phyloP scores from a whole-genome alignment of 2,888 invertebrate genomes.

The Eupithecia subumbrata region DNA sequence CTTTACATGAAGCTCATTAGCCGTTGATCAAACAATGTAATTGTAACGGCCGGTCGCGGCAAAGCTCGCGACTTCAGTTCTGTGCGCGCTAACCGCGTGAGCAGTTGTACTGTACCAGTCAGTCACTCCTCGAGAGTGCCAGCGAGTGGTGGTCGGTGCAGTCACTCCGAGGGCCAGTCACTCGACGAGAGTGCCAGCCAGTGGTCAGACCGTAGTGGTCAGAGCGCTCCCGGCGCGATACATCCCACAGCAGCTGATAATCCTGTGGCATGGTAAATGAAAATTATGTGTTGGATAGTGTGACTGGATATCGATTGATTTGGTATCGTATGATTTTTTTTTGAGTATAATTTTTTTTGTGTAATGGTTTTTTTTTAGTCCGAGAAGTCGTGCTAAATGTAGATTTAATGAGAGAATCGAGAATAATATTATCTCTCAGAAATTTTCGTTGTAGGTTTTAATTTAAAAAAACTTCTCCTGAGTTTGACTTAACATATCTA shows the following conservation, averaged over 20 bases:
- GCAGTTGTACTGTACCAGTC: slow-evolving; percentile 34
- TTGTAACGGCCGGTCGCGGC: slow-evolving; percentile 15
- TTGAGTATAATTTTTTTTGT: slow-evolving; percentile 18
- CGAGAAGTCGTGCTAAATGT: no score
- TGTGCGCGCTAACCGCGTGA: slow-evolving; percentile 24
- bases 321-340: slow-evolving; percentile 71
- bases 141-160: slow-evolving; percentile 47
- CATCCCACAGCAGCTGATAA: slow-evolving; percentile 59
- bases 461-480: neutral
- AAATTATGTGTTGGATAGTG: slow-evolving; percentile 52
- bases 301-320: slow-evolving; percentile 49
- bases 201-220: neutral
- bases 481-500: neutral
- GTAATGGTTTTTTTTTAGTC: slow-evolving; percentile 11
- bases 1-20: slow-evolving; percentile 15
- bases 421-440: neutral
- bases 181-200: neutral
- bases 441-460: neutral
- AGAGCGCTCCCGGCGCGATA: neutral
- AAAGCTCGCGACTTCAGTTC: slow-evolving; percentile 41
- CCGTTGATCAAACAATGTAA: slow-evolving; percentile 13
- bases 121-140: slow-evolving; percentile 68
- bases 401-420: neutral
- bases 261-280: slow-evolving; percentile 78
- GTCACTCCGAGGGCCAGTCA: neutral